Evolutionary conservation across 2,888 invertebrate genomes (phyloP).

Genomic region (Ceratothoa steindachneri): DNA sequence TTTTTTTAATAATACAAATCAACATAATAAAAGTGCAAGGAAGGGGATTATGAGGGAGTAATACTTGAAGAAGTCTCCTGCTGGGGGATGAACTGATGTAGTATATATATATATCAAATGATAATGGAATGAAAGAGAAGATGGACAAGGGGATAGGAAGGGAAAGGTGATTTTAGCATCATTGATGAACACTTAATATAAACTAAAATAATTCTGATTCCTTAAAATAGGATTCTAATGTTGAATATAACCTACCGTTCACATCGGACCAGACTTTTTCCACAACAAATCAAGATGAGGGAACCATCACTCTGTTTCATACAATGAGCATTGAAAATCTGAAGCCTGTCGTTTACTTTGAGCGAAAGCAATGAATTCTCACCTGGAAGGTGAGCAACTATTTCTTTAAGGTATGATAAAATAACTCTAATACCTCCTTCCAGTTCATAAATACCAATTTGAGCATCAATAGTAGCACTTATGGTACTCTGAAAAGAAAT

Average conservation of each 20-base stretch:
- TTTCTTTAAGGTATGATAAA: neutral
- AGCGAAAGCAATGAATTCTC: neutral
- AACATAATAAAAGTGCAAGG: too few species aligned
- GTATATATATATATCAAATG: too few species aligned
- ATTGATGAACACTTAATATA: too few species aligned
- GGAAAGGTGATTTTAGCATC: too few species aligned
- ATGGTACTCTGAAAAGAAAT: neutral
- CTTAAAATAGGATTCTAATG: too few species aligned
- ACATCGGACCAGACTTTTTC: slow-evolving; percentile 1
- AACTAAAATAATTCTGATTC: too few species aligned
- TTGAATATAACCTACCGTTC: neutral
- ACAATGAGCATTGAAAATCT: neutral
- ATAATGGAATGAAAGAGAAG: too few species aligned
- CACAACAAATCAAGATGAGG: neutral
- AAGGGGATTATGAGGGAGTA: too few species aligned
- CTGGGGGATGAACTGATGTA: too few species aligned
- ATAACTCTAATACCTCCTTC: neutral
- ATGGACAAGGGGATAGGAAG: too few species aligned
- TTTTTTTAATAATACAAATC: too few species aligned
- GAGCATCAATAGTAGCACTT: neutral
- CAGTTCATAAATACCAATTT: neutral
- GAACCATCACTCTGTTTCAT: neutral
- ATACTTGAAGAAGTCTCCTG: too few species aligned
- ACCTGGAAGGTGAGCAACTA: neutral
- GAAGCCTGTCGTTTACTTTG: neutral